Evolutionary conservation across 2,888 invertebrate species (phyloP).

Genomic region (Cecidostiba fungosa): DNA sequence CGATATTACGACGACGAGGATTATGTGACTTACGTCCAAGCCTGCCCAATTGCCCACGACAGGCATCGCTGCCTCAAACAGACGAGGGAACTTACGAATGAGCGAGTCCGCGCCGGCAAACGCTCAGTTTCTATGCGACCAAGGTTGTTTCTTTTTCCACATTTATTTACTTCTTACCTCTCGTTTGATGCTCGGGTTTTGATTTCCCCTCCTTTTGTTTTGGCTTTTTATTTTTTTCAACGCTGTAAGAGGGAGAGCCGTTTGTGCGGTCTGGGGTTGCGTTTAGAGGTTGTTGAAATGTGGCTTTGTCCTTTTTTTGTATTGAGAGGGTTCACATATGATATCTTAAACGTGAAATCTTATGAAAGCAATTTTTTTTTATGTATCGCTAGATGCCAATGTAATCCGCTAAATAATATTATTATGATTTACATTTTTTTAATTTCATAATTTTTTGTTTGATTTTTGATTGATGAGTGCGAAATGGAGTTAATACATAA

Average conservation of each 20-base stretch:
- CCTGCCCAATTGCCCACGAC: constrained; percentile 75
- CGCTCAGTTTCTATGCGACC: constrained; percentile 62
- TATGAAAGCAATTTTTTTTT: background rate
- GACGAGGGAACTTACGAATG: constrained; percentile 74
- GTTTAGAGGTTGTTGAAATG: constrained; percentile 35
- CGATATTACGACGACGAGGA: constrained; percentile 28
- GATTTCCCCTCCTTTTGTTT: background rate
- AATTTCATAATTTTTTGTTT: background rate
- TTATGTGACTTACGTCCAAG: constrained; percentile 69
- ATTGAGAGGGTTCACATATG: background rate
- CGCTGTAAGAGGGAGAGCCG: background rate
- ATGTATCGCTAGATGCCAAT: background rate
- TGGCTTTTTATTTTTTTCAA: background rate
- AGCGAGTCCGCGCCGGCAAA: constrained; percentile 65
- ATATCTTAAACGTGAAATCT: background rate
- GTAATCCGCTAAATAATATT: background rate
- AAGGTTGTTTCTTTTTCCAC: constrained; percentile 60
- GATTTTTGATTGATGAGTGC: background rate
- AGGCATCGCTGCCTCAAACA: constrained; percentile 75
- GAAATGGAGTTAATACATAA: constrained; percentile 11
- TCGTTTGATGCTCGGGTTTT: background rate
- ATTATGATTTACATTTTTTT: background rate
- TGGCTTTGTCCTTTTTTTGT: constrained; percentile 1
- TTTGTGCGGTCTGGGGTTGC: constrained; percentile 3
- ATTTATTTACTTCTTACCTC: background rate